Percentiles rank a stretch among this genome's conserved stretches.
Conservation (phyloP, 2,113 vertebrate genomes). For the Vulpes vulpes region DNA sequence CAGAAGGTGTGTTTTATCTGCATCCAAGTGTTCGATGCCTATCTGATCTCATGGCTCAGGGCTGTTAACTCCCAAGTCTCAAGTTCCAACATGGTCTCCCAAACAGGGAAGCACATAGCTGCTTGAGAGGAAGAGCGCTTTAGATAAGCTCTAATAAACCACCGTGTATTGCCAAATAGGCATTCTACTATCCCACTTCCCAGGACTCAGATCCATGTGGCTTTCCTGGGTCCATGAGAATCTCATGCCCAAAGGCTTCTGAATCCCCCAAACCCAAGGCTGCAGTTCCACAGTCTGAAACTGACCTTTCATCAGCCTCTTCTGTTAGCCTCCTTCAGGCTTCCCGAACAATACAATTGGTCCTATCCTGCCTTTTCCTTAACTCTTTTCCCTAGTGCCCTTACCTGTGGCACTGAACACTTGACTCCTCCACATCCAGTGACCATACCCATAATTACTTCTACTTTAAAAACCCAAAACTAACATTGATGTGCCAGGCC, state of each 20-base stretch:
- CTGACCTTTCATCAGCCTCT: background rate
- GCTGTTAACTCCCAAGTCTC: background rate
- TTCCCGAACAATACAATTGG: background rate
- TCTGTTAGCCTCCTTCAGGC: background rate
- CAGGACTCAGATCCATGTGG: too few species aligned
- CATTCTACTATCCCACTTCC: too few species aligned
- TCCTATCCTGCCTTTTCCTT: background rate
- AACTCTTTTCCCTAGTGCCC: background rate
- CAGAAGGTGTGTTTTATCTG: slow-evolving; percentile 29
- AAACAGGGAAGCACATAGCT: background rate
- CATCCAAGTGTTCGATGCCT: background rate
- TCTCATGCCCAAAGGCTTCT: background rate
- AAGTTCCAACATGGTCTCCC: background rate
- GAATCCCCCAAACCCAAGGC: background rate
- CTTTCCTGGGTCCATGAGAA: background rate
- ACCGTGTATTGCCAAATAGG: background rate
- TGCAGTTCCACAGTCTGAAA: background rate
- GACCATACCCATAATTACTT: background rate
- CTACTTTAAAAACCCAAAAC: background rate
- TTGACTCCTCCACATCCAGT: background rate
- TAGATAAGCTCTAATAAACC: background rate
- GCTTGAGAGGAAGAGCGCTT: background rate
- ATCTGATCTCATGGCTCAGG: background rate
- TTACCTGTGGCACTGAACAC: background rate
- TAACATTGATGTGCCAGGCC: background rate